phyloP scores from a whole-genome alignment of 2,888 invertebrate genomes.

The Melipona beecheii region DNA sequence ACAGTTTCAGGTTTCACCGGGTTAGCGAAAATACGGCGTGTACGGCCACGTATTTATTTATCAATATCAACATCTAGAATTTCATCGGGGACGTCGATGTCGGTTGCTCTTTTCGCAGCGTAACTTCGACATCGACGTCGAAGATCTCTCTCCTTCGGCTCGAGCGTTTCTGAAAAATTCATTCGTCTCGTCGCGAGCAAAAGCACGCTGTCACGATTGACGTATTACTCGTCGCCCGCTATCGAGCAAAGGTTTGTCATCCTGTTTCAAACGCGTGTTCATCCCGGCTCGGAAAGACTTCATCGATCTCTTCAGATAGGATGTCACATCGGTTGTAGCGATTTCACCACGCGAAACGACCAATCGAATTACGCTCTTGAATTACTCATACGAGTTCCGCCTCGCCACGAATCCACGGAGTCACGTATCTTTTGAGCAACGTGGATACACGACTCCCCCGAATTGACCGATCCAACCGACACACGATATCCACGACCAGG shows the following conservation, averaged over 20 bases:
- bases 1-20: neutral
- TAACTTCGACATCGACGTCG: neutral
- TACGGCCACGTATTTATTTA: neutral
- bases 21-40: neutral
- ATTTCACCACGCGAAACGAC: conserved; percentile 1
- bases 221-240: conserved; percentile 51
- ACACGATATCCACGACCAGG: neutral
- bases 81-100: neutral
- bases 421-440: no score
- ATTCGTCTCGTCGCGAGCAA: conserved; percentile 30
- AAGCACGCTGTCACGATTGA: conserved; percentile 46
- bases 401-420: neutral
- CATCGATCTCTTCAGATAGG: conserved; percentile 46
- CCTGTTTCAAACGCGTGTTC: conserved; percentile 38
- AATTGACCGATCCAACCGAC: neutral
- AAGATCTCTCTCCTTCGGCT: neutral
- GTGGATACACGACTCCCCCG: neutral
- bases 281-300: conserved; percentile 31
- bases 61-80: neutral
- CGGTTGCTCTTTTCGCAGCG: neutral
- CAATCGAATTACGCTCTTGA: conserved; percentile 15
- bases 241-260: conserved; percentile 52
- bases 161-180: conserved; percentile 35
- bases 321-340: conserved; percentile 19
- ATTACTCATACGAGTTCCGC: neutral